Percentiles rank a stretch among this genome's conserved stretches.
Evolutionary conservation across 1,140 invertebrate genomes (phyloP).

Genomic region (Pissodes strobi): DNA sequence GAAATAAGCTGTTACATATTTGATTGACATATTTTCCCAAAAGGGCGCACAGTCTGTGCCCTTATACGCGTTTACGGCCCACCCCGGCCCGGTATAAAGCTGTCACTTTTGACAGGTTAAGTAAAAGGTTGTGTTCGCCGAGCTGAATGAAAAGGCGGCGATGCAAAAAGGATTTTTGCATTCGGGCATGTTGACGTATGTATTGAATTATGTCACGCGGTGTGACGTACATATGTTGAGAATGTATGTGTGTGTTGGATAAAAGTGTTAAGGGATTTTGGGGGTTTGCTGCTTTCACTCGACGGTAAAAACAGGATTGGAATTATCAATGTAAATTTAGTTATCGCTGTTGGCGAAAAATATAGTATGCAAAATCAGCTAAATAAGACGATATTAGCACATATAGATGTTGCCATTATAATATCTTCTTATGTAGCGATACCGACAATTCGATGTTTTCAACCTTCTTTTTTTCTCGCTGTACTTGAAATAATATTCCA

Average conservation of each 20-base stretch:
- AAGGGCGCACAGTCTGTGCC: constrained; percentile 8
- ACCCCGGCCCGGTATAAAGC: constrained; percentile 13
- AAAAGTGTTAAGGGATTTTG: constrained; percentile 9
- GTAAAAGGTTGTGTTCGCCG: constrained; percentile 29
- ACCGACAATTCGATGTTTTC: no score
- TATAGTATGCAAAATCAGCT: no score
- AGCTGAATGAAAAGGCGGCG: constrained; percentile 21
- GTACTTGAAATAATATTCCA: no score
- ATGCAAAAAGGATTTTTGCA: constrained; percentile 32
- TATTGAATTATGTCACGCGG: constrained; percentile 30
- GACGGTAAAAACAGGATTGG: no score
- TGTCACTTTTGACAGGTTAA: constrained; percentile 30
- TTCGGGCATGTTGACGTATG: constrained; percentile 28
- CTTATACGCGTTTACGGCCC: constrained; percentile 5
- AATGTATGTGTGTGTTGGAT: constrained; percentile 11
- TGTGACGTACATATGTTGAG: constrained; percentile 24
- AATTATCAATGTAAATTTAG: no score
- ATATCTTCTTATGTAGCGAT: no score
- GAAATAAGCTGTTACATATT: constrained; percentile 10
- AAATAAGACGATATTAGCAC: no score
- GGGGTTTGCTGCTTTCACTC: no score
- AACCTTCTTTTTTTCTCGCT: no score
- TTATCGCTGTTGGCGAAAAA: no score
- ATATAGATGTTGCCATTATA: no score
- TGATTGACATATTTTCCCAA: constrained; percentile 30